Conservation (phyloP, 2,888 invertebrate species). For the Acanthosepion esculentum region DNA sequence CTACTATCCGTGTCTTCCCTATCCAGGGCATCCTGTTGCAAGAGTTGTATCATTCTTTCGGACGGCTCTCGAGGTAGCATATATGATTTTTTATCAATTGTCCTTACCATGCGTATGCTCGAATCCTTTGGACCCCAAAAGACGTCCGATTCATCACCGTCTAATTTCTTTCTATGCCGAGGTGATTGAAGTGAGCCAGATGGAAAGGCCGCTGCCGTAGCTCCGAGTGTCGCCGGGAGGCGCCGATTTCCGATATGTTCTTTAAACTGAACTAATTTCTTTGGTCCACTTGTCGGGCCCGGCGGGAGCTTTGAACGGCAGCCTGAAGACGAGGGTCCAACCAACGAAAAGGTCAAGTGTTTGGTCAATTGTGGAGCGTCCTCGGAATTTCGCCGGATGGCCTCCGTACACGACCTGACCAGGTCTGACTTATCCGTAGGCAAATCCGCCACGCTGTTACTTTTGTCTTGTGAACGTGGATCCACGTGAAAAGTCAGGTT, state of each 20-base stretch:
- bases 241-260: not conserved
- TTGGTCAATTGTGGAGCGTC: not conserved
- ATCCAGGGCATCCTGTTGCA: not conserved
- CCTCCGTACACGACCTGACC: not conserved
- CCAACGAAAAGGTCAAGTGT: not conserved
- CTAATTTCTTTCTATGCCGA: not conserved
- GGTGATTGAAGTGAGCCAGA: not conserved
- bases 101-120: not conserved
- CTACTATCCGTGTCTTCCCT: slow-evolving; percentile 45
- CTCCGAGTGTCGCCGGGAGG: not conserved
- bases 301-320: not conserved
- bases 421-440: not conserved
- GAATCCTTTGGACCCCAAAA: not conserved
- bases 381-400: not conserved
- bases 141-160: not conserved
- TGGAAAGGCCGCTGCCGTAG: not conserved
- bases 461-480: not conserved
- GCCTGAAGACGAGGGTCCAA: not conserved
- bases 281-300: not conserved
- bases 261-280: not conserved
- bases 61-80: not conserved
- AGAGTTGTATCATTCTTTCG: not conserved
- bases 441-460: not conserved
- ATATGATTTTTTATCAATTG: not conserved
- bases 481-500: not conserved